These are phyloP conservation scores for Petrosia ficiformis DNA, from an alignment of 37 sponge, comb jelly and placozoan genomes.

Conservation along the genomic window DNA sequence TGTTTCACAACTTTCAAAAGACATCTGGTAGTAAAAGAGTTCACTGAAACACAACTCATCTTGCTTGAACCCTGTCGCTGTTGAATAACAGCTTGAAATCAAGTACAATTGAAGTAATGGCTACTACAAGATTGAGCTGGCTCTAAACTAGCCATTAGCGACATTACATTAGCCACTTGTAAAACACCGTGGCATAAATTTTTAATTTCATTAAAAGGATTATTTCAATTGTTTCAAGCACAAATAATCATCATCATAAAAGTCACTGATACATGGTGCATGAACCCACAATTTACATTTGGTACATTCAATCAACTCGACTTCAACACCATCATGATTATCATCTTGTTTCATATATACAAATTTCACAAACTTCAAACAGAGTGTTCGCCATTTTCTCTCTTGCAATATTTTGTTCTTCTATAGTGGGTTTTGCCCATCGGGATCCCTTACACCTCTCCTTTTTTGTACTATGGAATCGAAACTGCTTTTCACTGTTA, in stretches of 20 bases:
- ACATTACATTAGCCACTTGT: neutral
- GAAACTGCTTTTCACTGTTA: neutral
- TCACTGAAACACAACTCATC: too few relatives aligned
- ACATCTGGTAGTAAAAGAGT: too few relatives aligned
- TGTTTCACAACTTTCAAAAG: too few relatives aligned
- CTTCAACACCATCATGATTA: neutral
- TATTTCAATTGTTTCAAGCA: too few relatives aligned
- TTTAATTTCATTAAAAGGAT: too few relatives aligned
- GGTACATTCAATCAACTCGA: neutral
- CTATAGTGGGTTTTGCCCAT: neutral
- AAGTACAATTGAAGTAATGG: too few relatives aligned
- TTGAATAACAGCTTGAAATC: too few relatives aligned
- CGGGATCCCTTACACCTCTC: neutral
- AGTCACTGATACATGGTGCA: neutral
- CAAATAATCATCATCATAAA: neutral
- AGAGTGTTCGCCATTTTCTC: neutral
- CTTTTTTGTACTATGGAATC: neutral
- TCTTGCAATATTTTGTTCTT: neutral
- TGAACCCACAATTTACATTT: neutral
- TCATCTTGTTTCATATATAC: neutral
- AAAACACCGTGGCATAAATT: too few relatives aligned
- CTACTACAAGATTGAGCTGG: too few relatives aligned
- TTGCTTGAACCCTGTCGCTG: too few relatives aligned
- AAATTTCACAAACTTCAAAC: neutral
- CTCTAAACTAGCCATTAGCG: slow-evolving; percentile 4